These are phyloP conservation scores for Eupithecia dodoneata DNA, from an alignment of 2,888 invertebrate genomes.

Conservation along the genomic window DNA sequence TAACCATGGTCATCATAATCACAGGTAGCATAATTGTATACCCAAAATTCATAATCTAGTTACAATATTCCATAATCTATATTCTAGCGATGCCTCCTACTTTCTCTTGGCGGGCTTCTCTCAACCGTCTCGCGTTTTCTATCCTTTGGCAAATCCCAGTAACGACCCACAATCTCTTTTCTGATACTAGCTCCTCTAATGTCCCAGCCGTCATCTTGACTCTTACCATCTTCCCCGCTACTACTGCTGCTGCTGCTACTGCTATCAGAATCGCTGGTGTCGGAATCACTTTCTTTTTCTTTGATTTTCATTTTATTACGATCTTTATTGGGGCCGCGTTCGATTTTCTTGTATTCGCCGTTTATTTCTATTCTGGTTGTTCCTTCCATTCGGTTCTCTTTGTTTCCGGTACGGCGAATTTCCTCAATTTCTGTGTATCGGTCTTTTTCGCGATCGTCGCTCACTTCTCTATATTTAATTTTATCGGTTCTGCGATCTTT, in stretches of 20 bases:
- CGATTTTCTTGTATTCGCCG: slow-evolving; percentile 27
- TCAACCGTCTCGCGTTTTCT: slow-evolving; percentile 42
- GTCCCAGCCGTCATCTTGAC: slow-evolving; percentile 54
- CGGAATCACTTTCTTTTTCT: slow-evolving; percentile 27
- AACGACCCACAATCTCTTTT: slow-evolving; percentile 48
- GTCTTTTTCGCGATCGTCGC: slow-evolving; percentile 27
- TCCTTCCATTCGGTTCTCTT: slow-evolving; percentile 23
- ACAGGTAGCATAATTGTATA: neutral
- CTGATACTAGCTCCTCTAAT: slow-evolving; percentile 48
- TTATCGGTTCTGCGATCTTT: slow-evolving; percentile 33
- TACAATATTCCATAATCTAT: neutral
- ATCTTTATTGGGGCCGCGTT: slow-evolving; percentile 12
- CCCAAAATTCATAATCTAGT: neutral
- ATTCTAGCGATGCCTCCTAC: slow-evolving; percentile 37
- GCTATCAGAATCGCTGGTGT: slow-evolving; percentile 33
- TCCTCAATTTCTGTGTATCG: slow-evolving; percentile 41
- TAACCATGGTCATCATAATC: neutral
- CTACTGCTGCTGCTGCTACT: slow-evolving; percentile 38
- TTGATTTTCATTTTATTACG: slow-evolving; percentile 1
- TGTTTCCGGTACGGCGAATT: slow-evolving; percentile 31
- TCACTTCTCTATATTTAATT: slow-evolving; percentile 14
- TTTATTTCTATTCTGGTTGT: slow-evolving; percentile 35
- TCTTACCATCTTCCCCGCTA: slow-evolving; percentile 33
- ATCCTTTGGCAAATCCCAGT: slow-evolving; percentile 52
- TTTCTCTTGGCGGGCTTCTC: slow-evolving; percentile 32